Evolutionary conservation across 2,888 invertebrate genomes (phyloP), one percentile per base, ranked within the genome.

Genomic region (Poecilus cupreus): DNA sequence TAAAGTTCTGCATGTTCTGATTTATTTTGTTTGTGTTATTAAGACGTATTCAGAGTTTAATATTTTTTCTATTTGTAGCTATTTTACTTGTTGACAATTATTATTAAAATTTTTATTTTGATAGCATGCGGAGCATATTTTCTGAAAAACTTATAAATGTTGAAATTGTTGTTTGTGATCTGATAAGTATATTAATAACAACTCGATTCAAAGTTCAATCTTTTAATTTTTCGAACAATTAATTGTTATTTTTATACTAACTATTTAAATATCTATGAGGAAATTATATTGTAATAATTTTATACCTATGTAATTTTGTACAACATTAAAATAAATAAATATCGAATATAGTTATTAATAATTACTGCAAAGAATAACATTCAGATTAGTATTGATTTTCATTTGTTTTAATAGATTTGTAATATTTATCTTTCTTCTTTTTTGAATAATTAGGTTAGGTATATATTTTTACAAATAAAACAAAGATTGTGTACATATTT

Each of bases 261-360:
- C 75, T 75, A 39, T 75, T 54, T 51, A 37, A 75, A 75, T 75
- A 75, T 54, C 46, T 54, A 37, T 32, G 32, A 68, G 37, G 4
- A 68, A 68, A 68, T 51, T 26, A 37, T 75, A 75, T 75, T 78
- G 43, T 68, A 60, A 68, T 68, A 68, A 68, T 77, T 78, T 78
- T 78, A 78, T 78, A 74, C 37, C 26, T 70, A 76, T 64, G 64
- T 78, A 78, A 78, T 78, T 78, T 78, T 78, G 60, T 78, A 78
- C 60, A 57, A 77, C 57, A 16, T 43, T 60, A 43, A 64, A 64
- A 78, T 78, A 78, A 77, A 78, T 51, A 78, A 60, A 78, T 46
- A 20, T 60, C 39, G 64, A 68, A 37, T 10, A 68, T 68, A 68
- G 37, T 32, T 60, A 26, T 43, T 43, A 43, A 43, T 43, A 43